Evolutionary conservation across 2,888 invertebrate genomes (phyloP), one percentile per base, ranked within the genome.

Genomic region (Erannis defoliaria): DNA sequence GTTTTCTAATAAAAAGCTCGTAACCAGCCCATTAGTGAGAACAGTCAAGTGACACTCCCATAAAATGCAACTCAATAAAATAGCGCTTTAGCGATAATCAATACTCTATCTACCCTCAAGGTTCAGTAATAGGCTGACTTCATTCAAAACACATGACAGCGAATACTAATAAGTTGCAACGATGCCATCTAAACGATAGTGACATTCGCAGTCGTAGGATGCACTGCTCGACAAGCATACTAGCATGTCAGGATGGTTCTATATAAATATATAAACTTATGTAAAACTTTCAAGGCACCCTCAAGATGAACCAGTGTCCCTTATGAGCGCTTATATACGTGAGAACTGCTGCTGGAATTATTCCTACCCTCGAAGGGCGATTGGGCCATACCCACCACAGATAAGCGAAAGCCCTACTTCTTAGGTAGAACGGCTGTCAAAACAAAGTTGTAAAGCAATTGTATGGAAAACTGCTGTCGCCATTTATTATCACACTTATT

Each of bases 31-130:
- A 64, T 64, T 51, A 55, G 49, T 61, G 14, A 33, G 51, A 68
- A 72, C 67, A 72, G 67, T 66, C 62, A 68, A 81, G 72, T 81
- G 79, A 80, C 81, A 74, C 81, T 77, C 80, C 81, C 85, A 85
- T 87, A 79, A 86, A 86, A 82, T 86, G 85, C 84, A 86, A 82
- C 84, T 81, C 80, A 86, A 84, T 88, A 85, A 85, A 85, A 84
- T 77, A 78, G 73, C 76, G 72, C 70, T 88, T 88, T 86, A 88
- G 86, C 77, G 77, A 83, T 85, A 88, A 89, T 88, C 88, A 78
- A 88, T 88, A 88, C 77, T 76, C 76, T n/a, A n/a, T 70, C 75
- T 43, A 33, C 31, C 46, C 31, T 19, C 9, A 76, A 18, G 23
- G 77, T 72, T 74, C 72, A 63, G 68, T 61, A 16, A 71, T 74